Evolutionary conservation across 2,888 invertebrate genomes (phyloP), one percentile per base, ranked within the genome.

Genomic region (Synanthedon formicaeformis): DNA sequence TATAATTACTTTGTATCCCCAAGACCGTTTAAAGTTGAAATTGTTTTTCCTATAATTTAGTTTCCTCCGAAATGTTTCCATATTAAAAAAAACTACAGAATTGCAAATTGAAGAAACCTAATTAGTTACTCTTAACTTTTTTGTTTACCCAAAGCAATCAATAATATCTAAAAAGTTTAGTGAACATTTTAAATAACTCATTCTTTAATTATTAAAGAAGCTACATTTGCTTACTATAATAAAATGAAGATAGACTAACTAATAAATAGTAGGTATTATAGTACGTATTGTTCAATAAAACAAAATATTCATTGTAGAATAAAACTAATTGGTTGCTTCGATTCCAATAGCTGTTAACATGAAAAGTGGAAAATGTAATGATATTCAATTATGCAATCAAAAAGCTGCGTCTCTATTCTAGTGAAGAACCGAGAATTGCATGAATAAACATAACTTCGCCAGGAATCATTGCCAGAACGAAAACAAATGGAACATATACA

Each of bases 401-500:
- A 45, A 45, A 45, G 13, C 45, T 45, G 45, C 14, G n/a, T 6
- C 13, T 13, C 14, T 14, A n/a, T n/a, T 13, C n/a, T 13, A 6
- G n/a, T 14, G 6, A n/a, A 12, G 8, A 49, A 14, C 16, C 14
- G 14, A 49, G 18, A 14, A 49, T 23, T 40, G 50, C 65, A 74
- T 78, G 71, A 77, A 81, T 76, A 81, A 79, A 73, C 68, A 78
- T 69, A 73, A 69, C 62, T 68, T 71, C 65, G 70, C 62, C 65
- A 66, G 70, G 71, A 75, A 75, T 76, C 81, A 75, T 64, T 78
- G 81, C 80, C 84, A 83, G 77, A 80, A 77, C 65, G 71, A 68
- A 75, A 81, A 81, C 81, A 81, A 83, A 82, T 76, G 76, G 67
- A 74, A 74, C 76, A 75, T 73, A 75, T 60, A 73, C 70, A 72